Evolutionary conservation across 2,888 invertebrate genomes (phyloP), one percentile per base, ranked within the genome.

Genomic region (Pocota personata): DNA sequence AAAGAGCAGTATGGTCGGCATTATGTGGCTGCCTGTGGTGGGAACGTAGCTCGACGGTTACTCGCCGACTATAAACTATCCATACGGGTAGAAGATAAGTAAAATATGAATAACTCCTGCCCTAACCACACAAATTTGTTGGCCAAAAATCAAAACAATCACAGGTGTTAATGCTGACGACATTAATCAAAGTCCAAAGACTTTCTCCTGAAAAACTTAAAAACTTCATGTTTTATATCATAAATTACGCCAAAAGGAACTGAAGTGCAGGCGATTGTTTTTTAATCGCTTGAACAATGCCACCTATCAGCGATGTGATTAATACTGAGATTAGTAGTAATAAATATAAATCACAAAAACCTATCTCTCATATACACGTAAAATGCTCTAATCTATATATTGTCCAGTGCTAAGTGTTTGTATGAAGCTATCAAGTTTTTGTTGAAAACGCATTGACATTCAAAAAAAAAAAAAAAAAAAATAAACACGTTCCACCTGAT

Each of bases 401-500:
- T 46, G 46, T 21, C 19, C 46, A 46, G 14, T 19, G 16, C 7
- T 46, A 10, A 46, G 19, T 19, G 19, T 24, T 24, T 24, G 2
- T 19, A 19, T 46, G 50, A 3, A 48, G 16, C 5, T 32, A 16
- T 30, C 30, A 14, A 30, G 0, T 1, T 52, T 30, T 52, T n/a
- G 5, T 52, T 30, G 16, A 21, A 62, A 62, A 16, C 35, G 58
- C 21, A 21, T 21, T 40, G 21, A 21, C 40, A 60, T 40, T 40
- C 21, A 4, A 21, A 10, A 14, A 6, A 16, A 46, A 58, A 62
- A 27, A 1, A 30, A 64, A 48, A 14, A n/a, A 5, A 3, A 57
- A 16, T 10, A 57, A 57, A 57, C 57, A 58, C 37, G 37, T 50
- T 37, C 50, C 64, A 46, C 46, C 46, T 64, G 32, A 19, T 60